These are phyloP conservation scores for Ptychodera flava DNA, from an alignment of 35 echinoderm and acorn worm genomes.

Conservation along the genomic window DNA sequence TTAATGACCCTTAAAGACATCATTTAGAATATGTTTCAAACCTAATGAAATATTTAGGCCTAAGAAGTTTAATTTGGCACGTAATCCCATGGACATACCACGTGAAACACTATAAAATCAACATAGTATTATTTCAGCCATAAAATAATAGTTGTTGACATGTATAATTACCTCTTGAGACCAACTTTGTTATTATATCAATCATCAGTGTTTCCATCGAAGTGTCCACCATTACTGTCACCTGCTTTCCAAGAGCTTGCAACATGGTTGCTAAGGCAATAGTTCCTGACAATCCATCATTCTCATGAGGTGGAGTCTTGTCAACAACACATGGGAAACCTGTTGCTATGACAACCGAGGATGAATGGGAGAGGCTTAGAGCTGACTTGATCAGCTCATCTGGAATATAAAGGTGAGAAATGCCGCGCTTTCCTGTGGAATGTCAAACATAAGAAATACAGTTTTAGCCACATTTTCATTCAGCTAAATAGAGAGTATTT, in stretches of 20 bases:
- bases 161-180: slow-evolving; percentile 53
- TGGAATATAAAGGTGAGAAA: slow-evolving; percentile 42
- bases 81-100: no score
- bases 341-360: slow-evolving; percentile 56
- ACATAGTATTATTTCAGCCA: no score
- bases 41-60: no score
- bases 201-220: slow-evolving; percentile 8
- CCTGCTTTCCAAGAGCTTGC: slow-evolving; percentile 55
- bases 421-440: slow-evolving; percentile 44
- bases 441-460: not conserved
- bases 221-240: slow-evolving; percentile 43
- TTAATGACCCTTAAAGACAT: no score
- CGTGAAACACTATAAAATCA: no score
- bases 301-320: slow-evolving; percentile 45
- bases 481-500: no score
- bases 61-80: no score
- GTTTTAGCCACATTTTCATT: no score
- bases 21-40: no score
- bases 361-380: slow-evolving; percentile 70
- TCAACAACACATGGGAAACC: slow-evolving; percentile 64
- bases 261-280: slow-evolving; percentile 67
- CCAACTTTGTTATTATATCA: slow-evolving; percentile 21
- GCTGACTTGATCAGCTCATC: slow-evolving; percentile 80
- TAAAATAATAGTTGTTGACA: no score
- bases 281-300: slow-evolving; percentile 61